Conservation (phyloP, 2,888 invertebrate species). For the Harmothoe impar region DNA sequence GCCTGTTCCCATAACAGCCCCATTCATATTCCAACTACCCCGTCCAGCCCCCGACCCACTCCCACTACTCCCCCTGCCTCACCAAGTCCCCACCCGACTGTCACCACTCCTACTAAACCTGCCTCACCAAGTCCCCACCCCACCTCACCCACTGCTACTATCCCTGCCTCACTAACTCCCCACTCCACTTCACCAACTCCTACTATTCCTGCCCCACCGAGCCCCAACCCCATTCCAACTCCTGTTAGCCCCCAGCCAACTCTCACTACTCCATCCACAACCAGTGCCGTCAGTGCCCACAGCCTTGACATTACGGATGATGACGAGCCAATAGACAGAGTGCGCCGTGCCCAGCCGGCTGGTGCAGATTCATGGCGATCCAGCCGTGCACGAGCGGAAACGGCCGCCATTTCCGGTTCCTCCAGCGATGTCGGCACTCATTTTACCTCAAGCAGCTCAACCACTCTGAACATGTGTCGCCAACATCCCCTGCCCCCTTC, state of each 20-base stretch:
- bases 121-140: no score
- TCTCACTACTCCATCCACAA: no score
- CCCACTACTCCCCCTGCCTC: no score
- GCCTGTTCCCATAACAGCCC: not conserved
- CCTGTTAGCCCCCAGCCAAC: no score
- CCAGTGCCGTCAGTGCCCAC: not conserved
- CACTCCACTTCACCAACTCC: no score
- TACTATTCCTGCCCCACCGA: not conserved
- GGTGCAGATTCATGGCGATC: no score
- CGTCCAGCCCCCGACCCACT: not conserved
- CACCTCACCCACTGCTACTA: no score
- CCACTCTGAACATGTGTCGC: not conserved
- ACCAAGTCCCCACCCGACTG: no score
- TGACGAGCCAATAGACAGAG: conserved; percentile 15
- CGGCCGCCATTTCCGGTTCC: conserved; percentile 9
- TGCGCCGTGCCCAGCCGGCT: not conserved
- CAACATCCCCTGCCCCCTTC: not conserved
- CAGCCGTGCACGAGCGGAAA: not conserved
- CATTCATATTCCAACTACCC: not conserved
- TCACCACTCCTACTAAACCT: no score
- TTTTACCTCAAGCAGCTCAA: not conserved
- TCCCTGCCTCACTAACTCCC: no score
- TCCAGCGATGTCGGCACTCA: not conserved
- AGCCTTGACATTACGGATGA: no score
- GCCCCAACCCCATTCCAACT: not conserved